Evolutionary conservation across 2,888 invertebrate genomes (phyloP).

Genomic region (Cheilosia variabilis): DNA sequence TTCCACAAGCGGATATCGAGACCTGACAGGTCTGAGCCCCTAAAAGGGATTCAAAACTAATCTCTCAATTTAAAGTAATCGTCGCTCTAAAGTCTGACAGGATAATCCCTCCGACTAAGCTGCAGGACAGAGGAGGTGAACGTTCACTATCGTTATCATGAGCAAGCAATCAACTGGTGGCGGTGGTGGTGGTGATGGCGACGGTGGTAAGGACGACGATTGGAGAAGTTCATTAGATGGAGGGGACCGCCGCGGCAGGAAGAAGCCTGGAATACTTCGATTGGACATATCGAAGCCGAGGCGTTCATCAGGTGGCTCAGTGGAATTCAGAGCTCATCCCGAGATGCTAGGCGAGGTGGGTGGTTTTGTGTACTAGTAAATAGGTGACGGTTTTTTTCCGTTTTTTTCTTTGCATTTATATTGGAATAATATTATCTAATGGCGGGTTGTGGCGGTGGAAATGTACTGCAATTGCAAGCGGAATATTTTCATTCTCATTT

Average conservation of each 20-base stretch:
- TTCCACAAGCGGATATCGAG: slow-evolving; percentile 20
- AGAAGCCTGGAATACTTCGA: slow-evolving; percentile 84
- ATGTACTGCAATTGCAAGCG: slow-evolving; percentile 45
- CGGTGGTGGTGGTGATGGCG: slow-evolving; percentile 3
- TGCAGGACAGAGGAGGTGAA: slow-evolving; percentile 12
- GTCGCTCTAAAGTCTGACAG: slow-evolving; percentile 34
- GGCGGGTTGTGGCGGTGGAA: neutral
- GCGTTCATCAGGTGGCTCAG: slow-evolving; percentile 84
- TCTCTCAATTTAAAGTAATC: slow-evolving; percentile 46
- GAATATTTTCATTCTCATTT: slow-evolving; percentile 45
- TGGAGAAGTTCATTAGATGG: slow-evolving; percentile 31
- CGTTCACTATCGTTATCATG: slow-evolving; percentile 64
- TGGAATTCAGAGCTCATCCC: slow-evolving; percentile 83
- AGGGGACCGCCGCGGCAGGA: slow-evolving; percentile 61
- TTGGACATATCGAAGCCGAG: slow-evolving; percentile 84
- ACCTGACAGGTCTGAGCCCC: neutral
- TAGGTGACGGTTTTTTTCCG: slow-evolving; percentile 50
- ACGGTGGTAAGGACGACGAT: slow-evolving; percentile 23
- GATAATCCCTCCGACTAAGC: slow-evolving; percentile 9
- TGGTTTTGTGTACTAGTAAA: slow-evolving; percentile 52
- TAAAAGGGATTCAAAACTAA: slow-evolving; percentile 9
- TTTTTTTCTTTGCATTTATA: slow-evolving; percentile 4
- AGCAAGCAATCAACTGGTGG: slow-evolving; percentile 72
- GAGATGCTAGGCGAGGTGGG: slow-evolving; percentile 80
- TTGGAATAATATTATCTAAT: slow-evolving; percentile 43